Conservation (phyloP, 2,888 invertebrate species). For the Drosophila recens region DNA sequence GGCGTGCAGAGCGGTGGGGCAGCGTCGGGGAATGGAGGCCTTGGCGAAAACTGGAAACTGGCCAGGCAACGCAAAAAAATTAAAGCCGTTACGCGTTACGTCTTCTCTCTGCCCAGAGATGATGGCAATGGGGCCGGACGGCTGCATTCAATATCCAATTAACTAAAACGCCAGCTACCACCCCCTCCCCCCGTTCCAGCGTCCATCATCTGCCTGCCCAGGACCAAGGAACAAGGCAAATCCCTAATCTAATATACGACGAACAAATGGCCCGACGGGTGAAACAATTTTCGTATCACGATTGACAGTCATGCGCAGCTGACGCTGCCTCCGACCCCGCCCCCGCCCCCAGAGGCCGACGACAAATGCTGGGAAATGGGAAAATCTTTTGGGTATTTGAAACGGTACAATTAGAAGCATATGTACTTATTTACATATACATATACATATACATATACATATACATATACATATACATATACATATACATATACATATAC, state of each 20-base stretch:
- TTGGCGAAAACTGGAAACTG: constrained; percentile 43
- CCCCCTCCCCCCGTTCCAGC: neutral
- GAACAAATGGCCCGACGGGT: constrained; percentile 62
- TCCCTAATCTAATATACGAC: constrained; percentile 61
- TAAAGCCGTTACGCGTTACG: constrained; percentile 45
- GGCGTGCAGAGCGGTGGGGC: neutral
- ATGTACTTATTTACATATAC: constrained; percentile 22
- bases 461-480: constrained; percentile 12
- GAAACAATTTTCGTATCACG: constrained; percentile 69
- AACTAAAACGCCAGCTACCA: constrained; percentile 49
- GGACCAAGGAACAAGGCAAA: constrained; percentile 38
- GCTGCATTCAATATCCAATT: constrained; percentile 63
- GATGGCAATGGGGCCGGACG: constrained; percentile 37
- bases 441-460: constrained; percentile 20
- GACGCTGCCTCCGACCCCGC: constrained; percentile 51
- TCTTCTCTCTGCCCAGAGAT: constrained; percentile 33
- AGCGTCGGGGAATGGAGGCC: constrained; percentile 9
- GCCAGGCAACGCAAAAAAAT: constrained; percentile 39
- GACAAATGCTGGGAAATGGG: constrained; percentile 22
- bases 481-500: constrained; percentile 8
- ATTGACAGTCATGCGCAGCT: constrained; percentile 75
- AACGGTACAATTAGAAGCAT: constrained; percentile 40
- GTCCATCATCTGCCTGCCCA: neutral
- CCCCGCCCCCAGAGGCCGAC: constrained; percentile 29
- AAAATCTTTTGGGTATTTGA: constrained; percentile 50